Percentiles rank a stretch among this genome's conserved stretches.
phyloP scores from a whole-genome alignment of 2,113 vertebrate genomes.

The Osmerus eperlanus region DNA sequence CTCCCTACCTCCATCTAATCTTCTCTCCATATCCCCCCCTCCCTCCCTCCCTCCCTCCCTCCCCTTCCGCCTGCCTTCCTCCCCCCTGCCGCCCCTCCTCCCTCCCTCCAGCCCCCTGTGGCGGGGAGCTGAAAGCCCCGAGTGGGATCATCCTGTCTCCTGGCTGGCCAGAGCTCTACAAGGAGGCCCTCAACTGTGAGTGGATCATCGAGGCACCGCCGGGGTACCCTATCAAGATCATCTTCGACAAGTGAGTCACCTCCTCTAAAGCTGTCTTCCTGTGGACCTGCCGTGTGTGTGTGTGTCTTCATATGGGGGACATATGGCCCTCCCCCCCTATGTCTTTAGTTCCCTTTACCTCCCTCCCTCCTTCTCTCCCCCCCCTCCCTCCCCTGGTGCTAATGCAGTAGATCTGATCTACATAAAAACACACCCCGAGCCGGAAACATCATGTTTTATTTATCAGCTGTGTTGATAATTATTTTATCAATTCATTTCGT shows the following conservation, averaged over 20 bases:
- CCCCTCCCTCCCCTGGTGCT: background rate
- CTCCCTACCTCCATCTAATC: background rate
- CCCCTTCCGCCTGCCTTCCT: constrained; percentile 68
- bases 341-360: background rate
- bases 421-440: constrained; percentile 7
- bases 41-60: background rate
- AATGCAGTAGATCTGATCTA: constrained; percentile 27
- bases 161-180: constrained; percentile 97
- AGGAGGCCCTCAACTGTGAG: constrained; percentile 95
- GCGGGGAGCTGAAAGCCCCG: constrained; percentile 90
- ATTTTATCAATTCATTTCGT: constrained; percentile 39
- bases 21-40: background rate
- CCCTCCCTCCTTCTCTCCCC: background rate
- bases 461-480: constrained; percentile 21
- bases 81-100: too few species aligned
- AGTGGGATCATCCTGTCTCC: constrained; percentile 96
- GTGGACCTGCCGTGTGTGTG: background rate
- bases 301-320: background rate
- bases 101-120: constrained; percentile 83
- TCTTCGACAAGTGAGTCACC: constrained; percentile 89
- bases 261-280: background rate
- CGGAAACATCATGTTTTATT: constrained; percentile 37
- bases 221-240: constrained; percentile 98
- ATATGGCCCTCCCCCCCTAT: background rate
- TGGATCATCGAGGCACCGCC: constrained; percentile 98